Percentiles rank a stretch among this genome's conserved stretches.
Conservation (phyloP, 2,888 invertebrate genomes). For the Litoditis marina region DNA sequence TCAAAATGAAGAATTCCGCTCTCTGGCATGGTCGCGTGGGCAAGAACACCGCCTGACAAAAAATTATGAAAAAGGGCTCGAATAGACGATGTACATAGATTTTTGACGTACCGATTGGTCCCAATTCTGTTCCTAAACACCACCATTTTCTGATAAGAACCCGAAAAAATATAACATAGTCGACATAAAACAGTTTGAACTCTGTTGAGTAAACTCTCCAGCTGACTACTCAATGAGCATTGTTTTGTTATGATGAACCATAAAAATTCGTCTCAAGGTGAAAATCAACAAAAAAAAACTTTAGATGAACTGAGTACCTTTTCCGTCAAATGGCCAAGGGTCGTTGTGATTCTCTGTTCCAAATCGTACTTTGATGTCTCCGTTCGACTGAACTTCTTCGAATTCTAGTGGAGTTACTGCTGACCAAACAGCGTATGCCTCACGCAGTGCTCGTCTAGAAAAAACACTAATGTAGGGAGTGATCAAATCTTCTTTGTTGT, state of each 20-base stretch:
- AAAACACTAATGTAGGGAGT: background rate
- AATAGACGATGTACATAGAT: background rate
- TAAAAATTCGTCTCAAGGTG: too few relatives aligned
- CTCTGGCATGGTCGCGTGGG: slow-evolving; percentile 60
- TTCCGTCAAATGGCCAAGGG: slow-evolving; percentile 60
- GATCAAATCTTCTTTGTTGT: too few relatives aligned
- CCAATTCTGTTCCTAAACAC: too few relatives aligned
- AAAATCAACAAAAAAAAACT: too few relatives aligned
- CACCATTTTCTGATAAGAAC: too few relatives aligned
- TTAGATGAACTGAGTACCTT: slow-evolving; percentile 31
- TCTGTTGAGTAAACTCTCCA: too few relatives aligned
- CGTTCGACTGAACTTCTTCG: slow-evolving; percentile 46
- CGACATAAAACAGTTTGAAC: too few relatives aligned
- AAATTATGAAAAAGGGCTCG: slow-evolving; percentile 9
- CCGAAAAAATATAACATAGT: too few relatives aligned
- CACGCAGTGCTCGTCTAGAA: slow-evolving; percentile 50
- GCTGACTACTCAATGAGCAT: too few relatives aligned
- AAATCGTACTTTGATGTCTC: slow-evolving; percentile 54
- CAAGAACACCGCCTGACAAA: slow-evolving; percentile 55
- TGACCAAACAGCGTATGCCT: slow-evolving; percentile 57
- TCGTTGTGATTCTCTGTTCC: slow-evolving; percentile 55
- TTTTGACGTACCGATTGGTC: background rate
- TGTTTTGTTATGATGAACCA: too few relatives aligned
- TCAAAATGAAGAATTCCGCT: slow-evolving; percentile 60
- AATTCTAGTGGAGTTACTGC: slow-evolving; percentile 50